Base-by-base conservation (phyloP, 2,797 vertebrate genomes). In the Argentina silus region DNA sequence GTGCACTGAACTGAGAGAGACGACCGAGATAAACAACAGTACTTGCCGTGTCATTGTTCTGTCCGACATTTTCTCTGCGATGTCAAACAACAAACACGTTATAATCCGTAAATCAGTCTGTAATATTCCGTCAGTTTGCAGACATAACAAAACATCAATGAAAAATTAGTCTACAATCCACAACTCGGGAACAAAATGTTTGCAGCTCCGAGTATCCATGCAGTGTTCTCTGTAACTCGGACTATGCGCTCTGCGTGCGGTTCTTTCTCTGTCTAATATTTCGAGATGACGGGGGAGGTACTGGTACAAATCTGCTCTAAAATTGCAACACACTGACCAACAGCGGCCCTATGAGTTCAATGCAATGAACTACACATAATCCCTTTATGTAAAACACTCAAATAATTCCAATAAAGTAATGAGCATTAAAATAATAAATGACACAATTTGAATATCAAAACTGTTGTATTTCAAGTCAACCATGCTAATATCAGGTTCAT, bases 41-140 rank as follows among this genome's bases (percentile, higher is more conserved):
- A 92, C 91, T 86, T 91, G 93, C 90, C 92, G 80, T 81, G 80
- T 87, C 91, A 94, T 95, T 90, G 93, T 91, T 36, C 27, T 36
- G 27, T 4, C 27, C 27, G 27, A 36, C 27, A 14, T 15, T 3
- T n/a, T 10, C 15, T 62, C 15, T 8, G 50, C 10, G 60, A 17
- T 0, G 47, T 6, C 8, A 57, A 44, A 36, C 47, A 48, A 48
- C 2, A 2, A 48, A 48, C 11, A 12, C 11, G 7, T 48, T 48
- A 48, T 8, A 48, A 48, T 48, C 47, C 47, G 7, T 12, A 48
- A 36, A 36, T 36, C 27, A 36, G 11, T 48, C 47, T 8, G 7
- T 8, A 8, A 12, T 48, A 48, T 8, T 8, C 6, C 7, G 1
- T 48, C 11, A 8, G 7, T 8, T 48, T 48, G 47, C 7, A 8